phyloP scores from a whole-genome alignment of 2,888 invertebrate species.

The Pseudanteris insignis region DNA sequence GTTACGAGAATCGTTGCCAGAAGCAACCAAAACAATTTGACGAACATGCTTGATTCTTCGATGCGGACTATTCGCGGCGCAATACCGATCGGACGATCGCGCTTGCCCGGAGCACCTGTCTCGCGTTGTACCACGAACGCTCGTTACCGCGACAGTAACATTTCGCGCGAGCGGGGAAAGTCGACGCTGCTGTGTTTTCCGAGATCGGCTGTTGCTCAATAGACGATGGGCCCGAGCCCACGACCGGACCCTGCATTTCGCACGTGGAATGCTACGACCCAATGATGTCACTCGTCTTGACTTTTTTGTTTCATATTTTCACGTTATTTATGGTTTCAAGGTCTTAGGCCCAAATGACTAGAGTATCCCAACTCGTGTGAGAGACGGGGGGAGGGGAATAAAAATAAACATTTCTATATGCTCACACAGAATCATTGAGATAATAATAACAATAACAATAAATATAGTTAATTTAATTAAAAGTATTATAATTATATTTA shows the following conservation, averaged over 20 bases:
- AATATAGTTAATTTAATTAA: too few relatives aligned
- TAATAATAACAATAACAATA: background rate
- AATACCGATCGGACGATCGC: background rate
- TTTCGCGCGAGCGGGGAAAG: constrained; percentile 54
- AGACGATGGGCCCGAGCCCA: constrained; percentile 43
- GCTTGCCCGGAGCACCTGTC: constrained; percentile 2
- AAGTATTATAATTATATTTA: too few relatives aligned
- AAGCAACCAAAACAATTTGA: constrained; percentile 34
- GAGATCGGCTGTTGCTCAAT: constrained; percentile 35
- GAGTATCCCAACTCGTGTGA: too few relatives aligned
- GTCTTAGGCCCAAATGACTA: too few relatives aligned
- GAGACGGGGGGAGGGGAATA: background rate
- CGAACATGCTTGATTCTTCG: constrained; percentile 13
- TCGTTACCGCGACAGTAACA: constrained; percentile 47
- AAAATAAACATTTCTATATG: background rate
- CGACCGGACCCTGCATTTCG: constrained; percentile 36
- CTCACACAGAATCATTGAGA: background rate
- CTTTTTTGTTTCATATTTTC: too few relatives aligned
- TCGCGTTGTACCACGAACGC: background rate
- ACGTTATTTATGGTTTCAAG: too few relatives aligned
- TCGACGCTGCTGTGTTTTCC: constrained; percentile 48
- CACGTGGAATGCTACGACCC: constrained; percentile 43
- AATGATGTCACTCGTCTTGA: too few relatives aligned
- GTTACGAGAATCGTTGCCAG: constrained; percentile 45
- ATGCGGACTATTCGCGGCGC: background rate